Conservation (phyloP, 1,140 invertebrate genomes). For the Heterodera carotae region DNA sequence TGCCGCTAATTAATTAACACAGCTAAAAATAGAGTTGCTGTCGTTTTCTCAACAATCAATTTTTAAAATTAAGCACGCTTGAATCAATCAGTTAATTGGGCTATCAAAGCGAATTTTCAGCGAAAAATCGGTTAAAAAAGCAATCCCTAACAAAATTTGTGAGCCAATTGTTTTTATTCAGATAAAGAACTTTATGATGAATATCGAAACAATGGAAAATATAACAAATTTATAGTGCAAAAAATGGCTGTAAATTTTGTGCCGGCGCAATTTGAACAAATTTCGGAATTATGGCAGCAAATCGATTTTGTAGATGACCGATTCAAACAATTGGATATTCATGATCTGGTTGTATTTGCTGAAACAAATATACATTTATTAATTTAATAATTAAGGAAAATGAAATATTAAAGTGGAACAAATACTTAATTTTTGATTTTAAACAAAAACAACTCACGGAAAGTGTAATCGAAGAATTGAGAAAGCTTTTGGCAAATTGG, state of each 20-base stretch:
- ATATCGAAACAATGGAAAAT: not conserved
- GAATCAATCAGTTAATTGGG: not conserved
- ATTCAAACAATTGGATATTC: not conserved
- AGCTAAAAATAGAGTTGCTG: no score
- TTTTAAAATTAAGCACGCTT: not conserved
- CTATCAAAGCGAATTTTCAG: not conserved
- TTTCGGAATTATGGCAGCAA: not conserved
- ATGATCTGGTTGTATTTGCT: not conserved
- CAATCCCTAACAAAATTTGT: not conserved
- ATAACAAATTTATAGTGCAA: not conserved
- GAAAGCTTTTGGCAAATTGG: not conserved
- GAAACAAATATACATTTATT: not conserved
- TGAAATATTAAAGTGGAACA: not conserved
- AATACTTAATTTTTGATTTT: not conserved
- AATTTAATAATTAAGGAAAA: not conserved
- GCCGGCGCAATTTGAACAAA: not conserved
- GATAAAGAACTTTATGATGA: not conserved
- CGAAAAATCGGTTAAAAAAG: not conserved
- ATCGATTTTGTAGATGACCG: not conserved
- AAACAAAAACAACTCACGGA: not conserved
- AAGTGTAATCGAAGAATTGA: not conserved
- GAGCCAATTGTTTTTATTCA: not conserved
- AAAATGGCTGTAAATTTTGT: not conserved
- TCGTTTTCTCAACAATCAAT: no score
- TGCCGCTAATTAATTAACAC: no score